Evolutionary conservation across 2,888 invertebrate species (phyloP), one percentile per base, ranked within the genome.

Genomic region (Leptura quadrifasciata): DNA sequence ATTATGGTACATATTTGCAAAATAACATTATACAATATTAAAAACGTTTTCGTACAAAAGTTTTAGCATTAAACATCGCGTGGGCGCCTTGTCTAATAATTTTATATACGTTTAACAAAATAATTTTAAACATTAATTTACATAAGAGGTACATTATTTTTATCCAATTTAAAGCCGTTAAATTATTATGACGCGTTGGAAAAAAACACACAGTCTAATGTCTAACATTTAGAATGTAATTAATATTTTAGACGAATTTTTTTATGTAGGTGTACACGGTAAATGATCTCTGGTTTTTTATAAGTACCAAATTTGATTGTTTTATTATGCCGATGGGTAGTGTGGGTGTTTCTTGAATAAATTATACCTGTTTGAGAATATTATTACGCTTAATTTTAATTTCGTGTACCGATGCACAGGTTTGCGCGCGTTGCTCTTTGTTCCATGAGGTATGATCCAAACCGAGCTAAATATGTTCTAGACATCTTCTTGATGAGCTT

Each of bases 211-310:
- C 8, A 20, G 24, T 20, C 39, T 58, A 39, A 69, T 55, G 57
- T 18, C 55, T 35, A 69, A 35, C 57, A 58, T 69, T 69, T 69
- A 58, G 18, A 52, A 71, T 60, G 61, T 61, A 71, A 61, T 61
- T 71, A 70, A 69, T 72, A 72, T 77, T 76, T 54, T 71, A 71
- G 74, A 61, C 64, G 64, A 77, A 77, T 68, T 74, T 71, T 27
- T 64, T 55, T 69, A 58, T 63, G 77, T 77, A 72, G 77, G 77
- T 72, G 77, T 77, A 69, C 72, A n/a, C 72, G 68, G 76, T 74
- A 76, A 76, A 76, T 74, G 74, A 74, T 77, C 74, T 69, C 74
- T 63, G 72, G 69, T 71, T 72, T 74, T 76, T 77, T 74, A 21
- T 72, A 31, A 76, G 77, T 74, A 74, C 72, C 58, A 52, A 61